Evolutionary conservation across 2,113 vertebrate species (phyloP), one percentile per base, ranked within the genome.

Genomic region (Nothoprocta perdicaria): DNA sequence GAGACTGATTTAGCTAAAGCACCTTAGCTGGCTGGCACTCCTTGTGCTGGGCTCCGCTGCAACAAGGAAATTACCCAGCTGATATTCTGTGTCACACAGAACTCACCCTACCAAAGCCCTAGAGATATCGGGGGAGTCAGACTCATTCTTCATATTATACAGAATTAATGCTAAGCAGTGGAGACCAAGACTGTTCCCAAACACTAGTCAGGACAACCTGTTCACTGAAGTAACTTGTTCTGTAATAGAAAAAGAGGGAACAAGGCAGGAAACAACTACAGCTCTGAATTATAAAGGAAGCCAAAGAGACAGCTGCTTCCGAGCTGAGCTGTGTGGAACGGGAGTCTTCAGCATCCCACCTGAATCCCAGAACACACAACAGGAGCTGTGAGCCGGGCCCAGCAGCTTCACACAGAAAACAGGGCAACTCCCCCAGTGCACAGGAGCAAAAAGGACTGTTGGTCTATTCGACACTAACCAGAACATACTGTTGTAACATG

Each of bases 1-100:
- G 46, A 71, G 75, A 94, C 21, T 61, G 72, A 82, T 83, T 93
- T 75, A 95, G 80, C 91, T 84, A 92, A 96, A 95, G 88, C 78
- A 86, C 45, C 61, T 95, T 95, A 94, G 72, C 74, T 57, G 82
- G 77, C 69, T 75, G 57, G 82, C 9, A 52, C 26, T 69, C 58
- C 15, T 43, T 84, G 69, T 91, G 83, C 24, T 65, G 88, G 58
- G 80, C 88, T 89, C 87, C 46, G 46, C 63, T 29, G 55, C 46
- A 27, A 74, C 46, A 83, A 60, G 29, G 68, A 80, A 72, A 75
- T 43, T 4, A 83, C 33, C 14, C 23, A 67, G 22, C 38, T 72
- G 41, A 78, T 82, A 81, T 84, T 57, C 53, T 90, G n/a, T 46
- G 62, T 40, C 63, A 38, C 66, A 79, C 5, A 41, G 40, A 84